These are phyloP conservation scores for Scomberomorus guttatus DNA, from an alignment of 2,797 vertebrate genomes.

Conservation along the genomic window DNA sequence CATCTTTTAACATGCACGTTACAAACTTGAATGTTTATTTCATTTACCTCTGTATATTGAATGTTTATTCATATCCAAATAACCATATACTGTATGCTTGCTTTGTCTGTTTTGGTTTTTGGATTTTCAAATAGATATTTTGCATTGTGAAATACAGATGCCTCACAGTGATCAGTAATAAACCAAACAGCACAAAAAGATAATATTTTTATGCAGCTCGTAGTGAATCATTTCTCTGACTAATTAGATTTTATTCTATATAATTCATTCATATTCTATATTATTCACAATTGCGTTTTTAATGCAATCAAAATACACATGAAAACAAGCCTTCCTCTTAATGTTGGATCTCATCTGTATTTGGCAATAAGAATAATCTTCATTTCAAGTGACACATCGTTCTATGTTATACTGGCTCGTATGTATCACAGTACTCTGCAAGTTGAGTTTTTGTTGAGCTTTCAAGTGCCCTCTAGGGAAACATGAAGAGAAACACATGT, in stretches of 20 bases:
- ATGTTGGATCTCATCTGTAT: neutral
- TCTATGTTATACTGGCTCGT: neutral
- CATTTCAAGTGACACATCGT: neutral
- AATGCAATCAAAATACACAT: neutral
- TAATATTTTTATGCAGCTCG: neutral
- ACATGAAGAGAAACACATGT: conserved; percentile 30
- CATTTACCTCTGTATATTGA: neutral
- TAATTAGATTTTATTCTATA: neutral
- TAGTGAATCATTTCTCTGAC: neutral
- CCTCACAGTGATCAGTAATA: neutral
- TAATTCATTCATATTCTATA: neutral
- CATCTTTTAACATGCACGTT: neutral
- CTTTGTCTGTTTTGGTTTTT: neutral
- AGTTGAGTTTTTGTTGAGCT: conserved; percentile 12
- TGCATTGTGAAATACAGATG: neutral
- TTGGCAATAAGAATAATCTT: neutral
- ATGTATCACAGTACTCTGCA: neutral
- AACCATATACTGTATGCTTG: neutral
- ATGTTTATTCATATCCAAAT: neutral
- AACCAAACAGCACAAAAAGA: neutral
- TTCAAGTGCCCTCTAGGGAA: conserved; percentile 45
- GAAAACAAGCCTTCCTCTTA: neutral
- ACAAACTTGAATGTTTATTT: conserved; percentile 1
- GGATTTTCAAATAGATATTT: neutral
- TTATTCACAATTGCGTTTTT: neutral